Evolutionary conservation across 2,888 invertebrate genomes (phyloP).

Genomic region (Stenodera caucasica): DNA sequence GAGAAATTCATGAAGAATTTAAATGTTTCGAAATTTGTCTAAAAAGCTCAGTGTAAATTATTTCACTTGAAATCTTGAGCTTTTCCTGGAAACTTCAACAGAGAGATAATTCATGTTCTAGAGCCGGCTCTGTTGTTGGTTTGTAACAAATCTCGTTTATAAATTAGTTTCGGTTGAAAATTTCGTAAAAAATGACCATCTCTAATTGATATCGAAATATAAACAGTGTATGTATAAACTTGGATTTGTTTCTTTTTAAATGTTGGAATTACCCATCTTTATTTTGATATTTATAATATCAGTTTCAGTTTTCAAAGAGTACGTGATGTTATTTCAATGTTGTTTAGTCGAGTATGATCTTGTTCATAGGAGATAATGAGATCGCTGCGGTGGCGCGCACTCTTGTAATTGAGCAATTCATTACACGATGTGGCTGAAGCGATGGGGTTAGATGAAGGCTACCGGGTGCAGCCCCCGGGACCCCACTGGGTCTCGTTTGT

Average conservation of each 20-base stretch:
- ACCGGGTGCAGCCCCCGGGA: slow-evolving; percentile 42
- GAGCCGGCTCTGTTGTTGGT: too few species aligned
- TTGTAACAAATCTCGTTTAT: background rate
- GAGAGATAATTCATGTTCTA: too few species aligned
- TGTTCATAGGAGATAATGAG: slow-evolving; percentile 46
- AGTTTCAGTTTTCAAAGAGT: slow-evolving; percentile 12
- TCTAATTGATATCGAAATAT: background rate
- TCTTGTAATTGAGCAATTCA: slow-evolving; percentile 50
- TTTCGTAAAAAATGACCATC: background rate
- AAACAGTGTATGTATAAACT: too few species aligned
- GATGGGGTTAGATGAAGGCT: slow-evolving; percentile 44
- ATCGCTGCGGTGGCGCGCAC: slow-evolving; percentile 47
- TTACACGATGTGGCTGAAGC: slow-evolving; percentile 42
- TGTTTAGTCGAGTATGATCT: slow-evolving; percentile 35
- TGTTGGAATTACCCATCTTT: background rate
- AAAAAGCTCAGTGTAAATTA: too few species aligned
- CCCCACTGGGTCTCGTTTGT: slow-evolving; percentile 46
- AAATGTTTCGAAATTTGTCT: too few species aligned
- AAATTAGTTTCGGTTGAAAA: background rate
- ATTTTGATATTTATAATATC: slow-evolving; percentile 15
- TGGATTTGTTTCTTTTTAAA: background rate
- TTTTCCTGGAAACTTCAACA: too few species aligned
- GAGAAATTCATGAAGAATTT: too few species aligned
- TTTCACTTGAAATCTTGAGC: too few species aligned
- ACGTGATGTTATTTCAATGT: slow-evolving; percentile 26